Evolutionary conservation across 2,113 vertebrate genomes (phyloP).

Genomic region (Eolophus roseicapilla): DNA sequence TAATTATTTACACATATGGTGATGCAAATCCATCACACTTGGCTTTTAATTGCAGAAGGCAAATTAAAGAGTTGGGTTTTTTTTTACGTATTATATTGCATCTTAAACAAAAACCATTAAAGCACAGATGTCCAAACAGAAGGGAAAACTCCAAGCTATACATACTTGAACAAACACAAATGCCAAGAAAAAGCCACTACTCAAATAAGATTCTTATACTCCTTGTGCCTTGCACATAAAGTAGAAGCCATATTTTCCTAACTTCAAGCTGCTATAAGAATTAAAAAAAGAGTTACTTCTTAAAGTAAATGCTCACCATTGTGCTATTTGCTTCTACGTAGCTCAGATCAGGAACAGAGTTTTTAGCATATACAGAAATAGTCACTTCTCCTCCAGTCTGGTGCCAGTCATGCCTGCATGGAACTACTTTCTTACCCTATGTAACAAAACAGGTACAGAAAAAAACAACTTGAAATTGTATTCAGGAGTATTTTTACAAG

Average conservation of each 20-base stretch:
- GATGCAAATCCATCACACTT: neutral
- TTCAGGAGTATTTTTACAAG: neutral
- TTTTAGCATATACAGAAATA: constrained; percentile 95
- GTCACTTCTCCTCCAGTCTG: constrained; percentile 94
- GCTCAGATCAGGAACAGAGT: constrained; percentile 89
- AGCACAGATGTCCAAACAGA: neutral
- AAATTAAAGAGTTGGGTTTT: neutral
- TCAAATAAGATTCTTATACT: neutral
- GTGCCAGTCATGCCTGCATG: constrained; percentile 97
- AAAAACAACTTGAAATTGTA: neutral
- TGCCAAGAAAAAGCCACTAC: neutral
- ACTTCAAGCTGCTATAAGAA: neutral
- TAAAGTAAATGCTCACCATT: constrained; percentile 75
- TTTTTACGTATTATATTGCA: neutral
- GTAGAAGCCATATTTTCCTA: neutral
- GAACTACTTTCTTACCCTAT: constrained; percentile 89
- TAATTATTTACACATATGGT: neutral
- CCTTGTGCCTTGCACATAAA: neutral
- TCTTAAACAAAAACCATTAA: neutral
- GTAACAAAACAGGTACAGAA: neutral
- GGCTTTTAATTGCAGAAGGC: neutral
- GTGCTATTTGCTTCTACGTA: constrained; percentile 92
- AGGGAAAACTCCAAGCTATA: neutral
- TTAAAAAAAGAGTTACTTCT: neutral
- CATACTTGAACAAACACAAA: neutral